These are phyloP conservation scores for Odontomyia ornata DNA, from an alignment of 2,888 invertebrate species.

Conservation along the genomic window DNA sequence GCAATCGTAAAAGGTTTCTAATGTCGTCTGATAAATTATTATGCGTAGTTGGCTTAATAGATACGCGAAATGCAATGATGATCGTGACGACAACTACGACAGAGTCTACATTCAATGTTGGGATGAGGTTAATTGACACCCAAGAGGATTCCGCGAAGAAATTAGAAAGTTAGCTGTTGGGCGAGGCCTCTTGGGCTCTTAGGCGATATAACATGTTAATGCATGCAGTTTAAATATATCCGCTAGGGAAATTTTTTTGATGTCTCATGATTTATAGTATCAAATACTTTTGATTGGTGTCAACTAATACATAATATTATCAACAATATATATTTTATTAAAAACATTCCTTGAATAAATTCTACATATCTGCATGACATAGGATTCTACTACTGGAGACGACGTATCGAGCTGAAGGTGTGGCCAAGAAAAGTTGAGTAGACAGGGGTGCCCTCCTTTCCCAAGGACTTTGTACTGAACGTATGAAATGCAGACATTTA, in stretches of 20 bases:
- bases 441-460: too few species aligned
- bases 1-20: conserved; percentile 33
- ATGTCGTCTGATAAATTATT: conserved; percentile 36
- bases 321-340: too few species aligned
- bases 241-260: background rate
- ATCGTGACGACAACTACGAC: conserved; percentile 4
- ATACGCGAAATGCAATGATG: background rate
- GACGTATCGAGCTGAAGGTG: too few species aligned
- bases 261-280: background rate
- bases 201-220: background rate
- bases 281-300: background rate
- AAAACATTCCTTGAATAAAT: too few species aligned
- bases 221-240: background rate
- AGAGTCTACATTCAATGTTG: background rate
- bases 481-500: too few species aligned
- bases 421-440: too few species aligned
- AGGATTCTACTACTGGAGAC: too few species aligned
- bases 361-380: too few species aligned
- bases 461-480: too few species aligned
- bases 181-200: conserved; percentile 14
- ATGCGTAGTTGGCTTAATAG: conserved; percentile 41
- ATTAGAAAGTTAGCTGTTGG: conserved; percentile 38
- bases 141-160: conserved; percentile 39
- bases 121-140: conserved; percentile 41
- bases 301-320: too few species aligned